Evolutionary conservation across 2,113 vertebrate species (phyloP).

Genomic region (Recurvirostra avosetta): DNA sequence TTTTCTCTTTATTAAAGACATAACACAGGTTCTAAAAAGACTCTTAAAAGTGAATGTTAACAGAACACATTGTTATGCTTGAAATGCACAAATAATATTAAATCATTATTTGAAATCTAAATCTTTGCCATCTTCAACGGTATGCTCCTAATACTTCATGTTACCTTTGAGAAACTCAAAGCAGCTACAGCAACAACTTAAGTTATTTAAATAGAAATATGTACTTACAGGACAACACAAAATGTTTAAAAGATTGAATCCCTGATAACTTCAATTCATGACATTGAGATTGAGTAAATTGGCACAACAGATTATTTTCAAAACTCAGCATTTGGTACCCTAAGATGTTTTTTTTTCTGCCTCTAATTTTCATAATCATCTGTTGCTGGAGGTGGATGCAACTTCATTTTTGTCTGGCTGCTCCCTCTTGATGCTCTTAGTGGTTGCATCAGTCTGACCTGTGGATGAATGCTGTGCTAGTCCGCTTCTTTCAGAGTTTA

Average conservation of each 20-base stretch:
- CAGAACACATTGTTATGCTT: background rate
- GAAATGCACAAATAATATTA: background rate
- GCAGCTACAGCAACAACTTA: background rate
- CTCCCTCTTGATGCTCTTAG: background rate
- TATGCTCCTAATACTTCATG: background rate
- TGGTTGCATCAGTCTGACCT: background rate
- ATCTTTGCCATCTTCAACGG: background rate
- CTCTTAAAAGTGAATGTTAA: background rate
- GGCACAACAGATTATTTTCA: background rate
- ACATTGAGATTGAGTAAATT: background rate
- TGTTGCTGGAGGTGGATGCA: background rate
- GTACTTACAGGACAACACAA: background rate
- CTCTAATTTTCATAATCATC: background rate
- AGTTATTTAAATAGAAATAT: background rate
- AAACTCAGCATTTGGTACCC: background rate
- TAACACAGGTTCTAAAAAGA: background rate
- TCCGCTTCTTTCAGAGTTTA: background rate
- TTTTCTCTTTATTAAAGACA: background rate
- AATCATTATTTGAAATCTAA: background rate
- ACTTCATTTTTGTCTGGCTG: background rate
- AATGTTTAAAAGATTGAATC: background rate
- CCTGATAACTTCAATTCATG: background rate
- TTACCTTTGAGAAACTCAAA: background rate
- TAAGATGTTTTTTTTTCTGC: accelerated
- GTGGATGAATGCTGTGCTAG: background rate